Conservation (phyloP, 2,797 vertebrate genomes). For the Acanthurus leucopareius region DNA sequence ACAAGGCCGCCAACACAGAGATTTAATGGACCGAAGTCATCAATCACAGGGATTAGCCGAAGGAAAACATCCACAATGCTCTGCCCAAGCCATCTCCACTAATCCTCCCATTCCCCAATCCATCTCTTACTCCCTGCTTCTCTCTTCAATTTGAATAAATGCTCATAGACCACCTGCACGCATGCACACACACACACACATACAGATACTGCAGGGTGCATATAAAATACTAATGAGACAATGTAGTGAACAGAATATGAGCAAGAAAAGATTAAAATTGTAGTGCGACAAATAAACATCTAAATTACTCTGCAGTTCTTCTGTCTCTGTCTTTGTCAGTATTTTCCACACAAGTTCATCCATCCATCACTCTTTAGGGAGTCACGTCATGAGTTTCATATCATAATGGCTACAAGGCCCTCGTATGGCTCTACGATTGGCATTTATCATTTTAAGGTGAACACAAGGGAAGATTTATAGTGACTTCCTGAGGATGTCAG, state of each 20-base stretch:
- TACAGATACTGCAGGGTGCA: background rate
- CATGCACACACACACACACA: background rate
- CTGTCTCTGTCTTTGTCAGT: background rate
- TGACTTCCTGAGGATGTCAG: slow-evolving; percentile 19
- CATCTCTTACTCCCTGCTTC: slow-evolving; percentile 23
- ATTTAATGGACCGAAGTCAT: slow-evolving; percentile 74
- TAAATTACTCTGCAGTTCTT: background rate
- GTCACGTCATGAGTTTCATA: slow-evolving; percentile 15
- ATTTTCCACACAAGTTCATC: slow-evolving; percentile 2
- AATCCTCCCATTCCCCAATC: slow-evolving; percentile 58
- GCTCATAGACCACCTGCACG: slow-evolving; percentile 25
- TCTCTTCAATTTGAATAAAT: slow-evolving; percentile 44
- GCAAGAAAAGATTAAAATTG: background rate
- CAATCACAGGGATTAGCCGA: slow-evolving; percentile 76
- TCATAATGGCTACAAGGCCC: slow-evolving; percentile 5
- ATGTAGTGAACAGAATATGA: background rate
- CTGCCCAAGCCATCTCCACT: slow-evolving; percentile 45
- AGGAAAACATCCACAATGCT: slow-evolving; percentile 66
- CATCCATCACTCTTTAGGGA: slow-evolving; percentile 2
- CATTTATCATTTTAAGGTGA: slow-evolving; percentile 32
- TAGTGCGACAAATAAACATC: background rate
- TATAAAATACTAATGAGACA: slow-evolving; percentile 11
- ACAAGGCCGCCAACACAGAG: slow-evolving; percentile 66
- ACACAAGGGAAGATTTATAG: slow-evolving; percentile 8
- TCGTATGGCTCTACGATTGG: no score